A percentile compares a stretch with the other conserved stretches of the same genome.
Conservation (phyloP, 1,140 invertebrate species). For the Streblospio benedicti region DNA sequence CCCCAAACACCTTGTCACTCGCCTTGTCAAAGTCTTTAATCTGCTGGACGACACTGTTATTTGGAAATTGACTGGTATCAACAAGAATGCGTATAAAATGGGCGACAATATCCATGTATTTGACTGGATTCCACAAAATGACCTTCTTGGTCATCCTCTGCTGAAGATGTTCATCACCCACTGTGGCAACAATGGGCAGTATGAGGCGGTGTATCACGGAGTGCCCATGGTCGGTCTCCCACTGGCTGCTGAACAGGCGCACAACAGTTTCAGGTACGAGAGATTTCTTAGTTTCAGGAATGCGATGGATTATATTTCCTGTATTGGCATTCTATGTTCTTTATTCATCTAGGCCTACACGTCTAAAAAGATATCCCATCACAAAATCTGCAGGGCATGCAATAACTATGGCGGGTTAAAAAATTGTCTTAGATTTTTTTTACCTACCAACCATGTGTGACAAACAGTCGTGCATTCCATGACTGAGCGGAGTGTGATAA, state of each 20-base stretch:
- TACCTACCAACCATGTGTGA: too few species aligned
- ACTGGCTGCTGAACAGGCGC: conserved; percentile 9
- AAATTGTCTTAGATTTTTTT: too few species aligned
- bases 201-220: conserved; percentile 20
- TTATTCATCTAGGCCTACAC: too few species aligned
- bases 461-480: too few species aligned
- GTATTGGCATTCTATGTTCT: too few species aligned
- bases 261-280: conserved; percentile 28
- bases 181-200: conserved; percentile 27
- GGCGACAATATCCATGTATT: conserved; percentile 55
- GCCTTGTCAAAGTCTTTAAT: conserved; percentile 45
- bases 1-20: conserved; percentile 17
- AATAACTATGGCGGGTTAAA: neutral
- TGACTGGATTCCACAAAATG: conserved; percentile 61
- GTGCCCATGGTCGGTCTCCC: conserved; percentile 15
- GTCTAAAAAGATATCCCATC: conserved; percentile 23
- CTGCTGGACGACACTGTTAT: conserved; percentile 49
- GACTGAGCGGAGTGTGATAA: too few species aligned
- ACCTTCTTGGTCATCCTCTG: conserved; percentile 23
- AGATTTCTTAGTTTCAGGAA: conserved; percentile 36
- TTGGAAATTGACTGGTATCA: conserved; percentile 52
- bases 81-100: conserved; percentile 45
- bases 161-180: conserved; percentile 30
- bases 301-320: too few species aligned
- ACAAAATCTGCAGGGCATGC: neutral